Base-by-base conservation (phyloP, 2,113 vertebrate species). In the Trematocara marginatum region DNA sequence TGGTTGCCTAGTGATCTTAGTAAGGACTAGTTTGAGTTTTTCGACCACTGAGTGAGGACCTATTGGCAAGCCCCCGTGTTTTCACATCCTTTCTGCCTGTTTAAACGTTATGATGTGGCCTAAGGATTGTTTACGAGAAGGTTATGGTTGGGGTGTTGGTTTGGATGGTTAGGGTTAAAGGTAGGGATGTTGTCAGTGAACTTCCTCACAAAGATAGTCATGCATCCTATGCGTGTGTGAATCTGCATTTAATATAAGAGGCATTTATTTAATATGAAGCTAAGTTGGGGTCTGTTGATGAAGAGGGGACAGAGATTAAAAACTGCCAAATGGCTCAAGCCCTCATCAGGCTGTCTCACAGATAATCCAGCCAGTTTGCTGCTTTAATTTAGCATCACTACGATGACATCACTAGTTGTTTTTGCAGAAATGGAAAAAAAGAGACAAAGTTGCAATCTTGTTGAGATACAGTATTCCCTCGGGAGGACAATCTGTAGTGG, bases 331-430 rank as follows among this genome's bases (percentile, higher is more conserved):
- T 13, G 57, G 34, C 20, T 34, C 74, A 40, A 78, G 40, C 15
- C 34, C 52, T 82, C 40, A 35, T 82, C 34, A 42, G 61, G 40
- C 78, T 13, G 7, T 56, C 13, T 89, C 79, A 66, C 42, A 8
- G 49, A 88, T 88, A 20, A 79, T 85, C 61, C 18, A 54, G 26
- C 85, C 52, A 35, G 8, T 83, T 61, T 90, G 86, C 90, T 92
- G 90, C 88, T 93, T 87, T 85, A 42, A 81, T 86, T 83, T 69
- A 74, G 56, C 34, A n/a, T 81, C 6, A 51, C 42, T 20, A 2
- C 6, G 9, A 85, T 34, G 52, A 49, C 34, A 34, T 57, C 38
- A 0, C 49, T 88, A 79, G 53, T 66, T 84, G 79, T 42, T 78
- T 81, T n/a, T 61, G 86, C 83, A 80, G 85, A 85, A 57, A 83